Evolutionary conservation across 2,797 vertebrate species (phyloP).

Genomic region (Pachyuromys duprasi): DNA sequence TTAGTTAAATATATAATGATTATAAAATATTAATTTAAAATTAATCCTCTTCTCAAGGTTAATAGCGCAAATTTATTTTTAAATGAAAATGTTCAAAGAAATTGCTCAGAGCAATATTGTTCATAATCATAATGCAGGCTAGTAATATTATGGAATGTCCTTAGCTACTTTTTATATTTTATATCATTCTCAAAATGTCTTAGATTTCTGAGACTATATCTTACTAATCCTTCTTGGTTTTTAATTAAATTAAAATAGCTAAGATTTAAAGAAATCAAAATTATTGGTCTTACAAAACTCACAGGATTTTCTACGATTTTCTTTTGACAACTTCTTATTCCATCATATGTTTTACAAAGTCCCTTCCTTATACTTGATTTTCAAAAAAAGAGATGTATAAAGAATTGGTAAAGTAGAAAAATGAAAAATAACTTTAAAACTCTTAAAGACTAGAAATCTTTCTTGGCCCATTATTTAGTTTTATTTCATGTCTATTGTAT

Average conservation of each 20-base stretch:
- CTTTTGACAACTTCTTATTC: background rate
- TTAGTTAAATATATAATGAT: slow-evolving; percentile 57
- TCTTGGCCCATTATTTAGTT: background rate
- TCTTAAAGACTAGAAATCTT: background rate
- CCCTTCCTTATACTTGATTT: background rate
- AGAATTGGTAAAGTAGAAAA: background rate
- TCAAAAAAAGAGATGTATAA: background rate
- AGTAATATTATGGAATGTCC: background rate
- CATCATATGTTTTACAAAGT: background rate
- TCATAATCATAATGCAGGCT: slow-evolving; percentile 7
- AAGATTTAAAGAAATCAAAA: background rate
- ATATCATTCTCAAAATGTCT: background rate
- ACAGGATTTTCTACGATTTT: background rate
- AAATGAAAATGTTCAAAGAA: slow-evolving; percentile 61
- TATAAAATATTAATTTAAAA: slow-evolving; percentile 64
- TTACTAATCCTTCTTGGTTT: slow-evolving; percentile 22
- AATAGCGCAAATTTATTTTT: slow-evolving; percentile 64
- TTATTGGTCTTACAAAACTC: background rate
- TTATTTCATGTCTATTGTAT: background rate
- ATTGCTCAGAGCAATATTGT: slow-evolving; percentile 38
- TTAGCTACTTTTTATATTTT: background rate
- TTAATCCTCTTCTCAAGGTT: slow-evolving; percentile 63
- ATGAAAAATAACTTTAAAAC: background rate
- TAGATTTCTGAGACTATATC: background rate
- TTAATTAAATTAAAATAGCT: slow-evolving; percentile 51